Conservation (phyloP, 2,797 vertebrate species). For the Vipera latastei region DNA sequence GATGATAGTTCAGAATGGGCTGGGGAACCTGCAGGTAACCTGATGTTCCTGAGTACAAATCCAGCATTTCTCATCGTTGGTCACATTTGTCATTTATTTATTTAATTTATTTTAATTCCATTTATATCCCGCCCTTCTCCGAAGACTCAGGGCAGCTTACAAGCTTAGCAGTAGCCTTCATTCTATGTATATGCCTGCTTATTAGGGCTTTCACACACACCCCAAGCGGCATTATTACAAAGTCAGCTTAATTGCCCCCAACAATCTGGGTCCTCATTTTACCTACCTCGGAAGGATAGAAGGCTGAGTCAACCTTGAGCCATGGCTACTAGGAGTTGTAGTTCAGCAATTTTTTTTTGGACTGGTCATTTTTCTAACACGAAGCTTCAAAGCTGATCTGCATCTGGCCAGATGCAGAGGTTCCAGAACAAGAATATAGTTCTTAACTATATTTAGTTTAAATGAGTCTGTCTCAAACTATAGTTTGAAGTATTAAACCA, state of each 20-base stretch:
- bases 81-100: too few relatives aligned
- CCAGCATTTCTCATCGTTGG: neutral
- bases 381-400: neutral
- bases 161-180: too few relatives aligned
- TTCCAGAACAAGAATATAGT: neutral
- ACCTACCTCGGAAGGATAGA: too few relatives aligned
- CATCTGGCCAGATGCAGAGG: neutral
- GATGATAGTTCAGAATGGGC: neutral
- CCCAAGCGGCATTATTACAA: too few relatives aligned
- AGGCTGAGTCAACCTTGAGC: too few relatives aligned
- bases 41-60: neutral
- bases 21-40: neutral
- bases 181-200: too few relatives aligned
- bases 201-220: too few relatives aligned
- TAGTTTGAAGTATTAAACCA: slow-evolving; percentile 2
- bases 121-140: too few relatives aligned
- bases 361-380: neutral
- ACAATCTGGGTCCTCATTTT: too few relatives aligned
- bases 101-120: too few relatives aligned
- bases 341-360: neutral
- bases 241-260: too few relatives aligned
- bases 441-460: neutral
- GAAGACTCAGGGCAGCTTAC: too few relatives aligned
- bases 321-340: neutral
- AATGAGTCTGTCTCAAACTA: neutral